Percentiles rank a stretch among this genome's conserved stretches.
phyloP scores from a whole-genome alignment of 2,113 vertebrate species.

The Origma solitaria region DNA sequence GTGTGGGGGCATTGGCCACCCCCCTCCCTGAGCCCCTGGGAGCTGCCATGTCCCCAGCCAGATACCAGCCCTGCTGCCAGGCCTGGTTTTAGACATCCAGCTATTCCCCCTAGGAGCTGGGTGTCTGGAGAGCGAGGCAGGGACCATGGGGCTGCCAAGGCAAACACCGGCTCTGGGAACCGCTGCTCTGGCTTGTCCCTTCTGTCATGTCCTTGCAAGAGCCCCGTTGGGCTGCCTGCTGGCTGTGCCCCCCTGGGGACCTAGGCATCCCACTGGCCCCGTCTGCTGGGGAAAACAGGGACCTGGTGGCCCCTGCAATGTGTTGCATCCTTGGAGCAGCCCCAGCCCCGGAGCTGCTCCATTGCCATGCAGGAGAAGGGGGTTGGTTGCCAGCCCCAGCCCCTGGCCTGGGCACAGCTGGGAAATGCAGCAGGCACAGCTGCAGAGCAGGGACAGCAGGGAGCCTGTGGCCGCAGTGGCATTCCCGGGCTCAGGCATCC shows the following conservation, averaged over 20 bases:
- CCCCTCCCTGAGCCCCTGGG: not conserved
- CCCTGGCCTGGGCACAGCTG: fast-evolving
- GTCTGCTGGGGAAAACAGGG: not conserved
- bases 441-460: fast-evolving
- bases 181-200: fast-evolving
- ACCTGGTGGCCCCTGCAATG: not conserved
- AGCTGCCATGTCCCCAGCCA: not conserved
- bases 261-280: fast-evolving
- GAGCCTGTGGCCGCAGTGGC: fast-evolving
- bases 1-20: fast-evolving
- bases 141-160: not conserved
- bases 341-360: not conserved
- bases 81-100: not conserved
- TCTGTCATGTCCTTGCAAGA: not conserved
- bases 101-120: not conserved
- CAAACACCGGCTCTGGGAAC: conserved; percentile 10
- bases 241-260: not conserved
- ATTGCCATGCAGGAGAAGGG: fast-evolving
- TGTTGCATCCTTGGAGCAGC: not conserved
- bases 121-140: not conserved
- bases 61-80: not conserved
- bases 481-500: not conserved
- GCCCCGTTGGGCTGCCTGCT: fast-evolving
- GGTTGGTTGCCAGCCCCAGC: not conserved
- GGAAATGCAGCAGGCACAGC: fast-evolving